Evolutionary conservation across 2,888 invertebrate species (phyloP).

Genomic region (Uropetala carovei): DNA sequence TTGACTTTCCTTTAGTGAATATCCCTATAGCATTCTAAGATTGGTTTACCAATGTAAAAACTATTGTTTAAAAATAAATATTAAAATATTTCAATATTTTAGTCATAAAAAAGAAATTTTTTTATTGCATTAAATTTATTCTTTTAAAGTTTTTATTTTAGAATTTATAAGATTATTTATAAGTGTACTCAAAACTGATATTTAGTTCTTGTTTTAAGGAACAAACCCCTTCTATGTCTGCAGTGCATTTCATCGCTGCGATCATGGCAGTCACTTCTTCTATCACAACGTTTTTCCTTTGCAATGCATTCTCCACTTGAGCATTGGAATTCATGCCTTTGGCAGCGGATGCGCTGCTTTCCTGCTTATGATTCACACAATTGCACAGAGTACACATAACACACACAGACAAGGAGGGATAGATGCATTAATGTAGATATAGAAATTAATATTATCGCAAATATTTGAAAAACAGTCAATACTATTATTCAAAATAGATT

Average conservation of each 20-base stretch:
- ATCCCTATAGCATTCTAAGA: neutral
- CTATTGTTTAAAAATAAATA: neutral
- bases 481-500: neutral
- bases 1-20: neutral
- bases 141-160: neutral
- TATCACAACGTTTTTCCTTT: constrained; percentile 79
- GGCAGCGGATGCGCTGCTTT: constrained; percentile 15
- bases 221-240: constrained; percentile 76
- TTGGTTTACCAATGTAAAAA: too few species aligned
- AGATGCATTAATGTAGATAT: neutral
- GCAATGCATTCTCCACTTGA: constrained; percentile 80
- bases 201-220: constrained; percentile 72
- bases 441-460: neutral
- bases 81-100: neutral
- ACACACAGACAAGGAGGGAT: constrained; percentile 27
- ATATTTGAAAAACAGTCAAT: neutral
- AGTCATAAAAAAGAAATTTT: neutral
- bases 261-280: constrained; percentile 80
- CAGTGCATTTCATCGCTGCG: constrained; percentile 81
- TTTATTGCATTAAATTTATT: neutral
- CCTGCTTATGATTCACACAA: constrained; percentile 52
- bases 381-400: constrained; percentile 46
- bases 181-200: constrained; percentile 71
- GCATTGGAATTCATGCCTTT: constrained; percentile 75
- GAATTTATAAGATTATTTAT: constrained; percentile 50